Evolutionary conservation across 2,113 vertebrate species (phyloP).

Genomic region (Myotis davidii): DNA sequence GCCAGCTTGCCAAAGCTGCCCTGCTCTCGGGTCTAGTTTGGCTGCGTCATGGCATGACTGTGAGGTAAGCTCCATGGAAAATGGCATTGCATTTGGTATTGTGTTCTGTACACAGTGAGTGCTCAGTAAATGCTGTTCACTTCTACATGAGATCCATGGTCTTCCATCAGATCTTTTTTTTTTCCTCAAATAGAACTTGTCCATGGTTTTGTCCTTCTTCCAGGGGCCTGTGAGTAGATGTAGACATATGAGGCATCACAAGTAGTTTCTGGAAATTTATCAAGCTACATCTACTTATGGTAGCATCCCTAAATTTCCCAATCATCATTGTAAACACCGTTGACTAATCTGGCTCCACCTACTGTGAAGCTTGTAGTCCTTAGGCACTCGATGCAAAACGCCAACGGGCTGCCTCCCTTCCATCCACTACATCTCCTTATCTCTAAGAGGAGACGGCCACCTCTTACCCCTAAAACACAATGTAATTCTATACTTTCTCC

Average conservation of each 20-base stretch:
- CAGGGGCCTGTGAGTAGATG: background rate
- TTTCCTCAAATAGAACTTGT: background rate
- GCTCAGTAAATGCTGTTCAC: background rate
- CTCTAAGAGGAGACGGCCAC: background rate
- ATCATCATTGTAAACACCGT: background rate
- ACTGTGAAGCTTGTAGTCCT: background rate
- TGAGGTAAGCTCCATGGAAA: background rate
- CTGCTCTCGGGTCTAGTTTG: background rate
- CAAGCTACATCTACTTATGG: background rate
- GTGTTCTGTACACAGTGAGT: background rate
- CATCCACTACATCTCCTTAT: background rate
- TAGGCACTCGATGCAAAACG: background rate
- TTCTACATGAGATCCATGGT: background rate
- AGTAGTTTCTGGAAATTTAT: background rate
- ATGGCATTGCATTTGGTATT: background rate
- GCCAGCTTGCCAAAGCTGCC: background rate
- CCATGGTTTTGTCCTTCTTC: background rate
- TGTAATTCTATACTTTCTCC: background rate
- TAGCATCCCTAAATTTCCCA: background rate
- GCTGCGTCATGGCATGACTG: rapidly evolving
- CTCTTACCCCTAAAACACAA: background rate
- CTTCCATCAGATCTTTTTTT: background rate
- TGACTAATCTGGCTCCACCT: background rate
- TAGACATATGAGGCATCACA: background rate
- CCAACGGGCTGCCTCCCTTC: rapidly evolving